Evolutionary conservation across 1,140 invertebrate species (phyloP).

Genomic region (Musca domestica): DNA sequence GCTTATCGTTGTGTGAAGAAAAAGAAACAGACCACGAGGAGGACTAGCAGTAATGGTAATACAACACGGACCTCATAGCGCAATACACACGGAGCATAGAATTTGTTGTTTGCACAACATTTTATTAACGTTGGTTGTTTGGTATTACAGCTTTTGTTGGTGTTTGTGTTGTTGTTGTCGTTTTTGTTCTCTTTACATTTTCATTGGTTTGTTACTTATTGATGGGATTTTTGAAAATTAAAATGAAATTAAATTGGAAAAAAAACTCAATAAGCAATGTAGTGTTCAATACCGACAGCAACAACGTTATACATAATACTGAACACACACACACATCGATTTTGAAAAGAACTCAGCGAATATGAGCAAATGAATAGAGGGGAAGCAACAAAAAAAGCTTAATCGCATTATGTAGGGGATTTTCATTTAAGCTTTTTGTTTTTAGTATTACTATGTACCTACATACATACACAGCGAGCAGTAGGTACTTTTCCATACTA

Average conservation of each 20-base stretch:
- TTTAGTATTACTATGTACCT: not conserved
- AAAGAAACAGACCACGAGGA: too few species aligned
- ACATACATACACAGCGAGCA: too few species aligned
- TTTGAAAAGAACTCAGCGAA: too few species aligned
- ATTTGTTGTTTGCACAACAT: too few species aligned
- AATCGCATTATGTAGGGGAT: constrained; percentile 28
- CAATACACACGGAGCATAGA: too few species aligned
- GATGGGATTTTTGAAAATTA: constrained; percentile 20
- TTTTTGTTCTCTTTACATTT: not conserved
- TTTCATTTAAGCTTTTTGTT: constrained; percentile 28
- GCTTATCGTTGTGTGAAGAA: too few species aligned
- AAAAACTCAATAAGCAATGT: not conserved
- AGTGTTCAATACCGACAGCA: not conserved
- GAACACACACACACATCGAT: too few species aligned
- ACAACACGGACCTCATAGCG: too few species aligned
- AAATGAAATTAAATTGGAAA: constrained; percentile 17
- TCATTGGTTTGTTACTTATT: constrained; percentile 15
- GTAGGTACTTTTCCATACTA: too few species aligned
- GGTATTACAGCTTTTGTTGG: too few species aligned
- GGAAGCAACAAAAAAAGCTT: constrained; percentile 17
- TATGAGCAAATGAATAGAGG: constrained; percentile 1
- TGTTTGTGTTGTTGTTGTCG: not conserved
- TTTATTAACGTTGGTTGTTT: too few species aligned
- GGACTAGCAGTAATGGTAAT: too few species aligned
- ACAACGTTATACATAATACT: not conserved